Evolutionary conservation across 2,797 vertebrate genomes (phyloP).

Genomic region (Sarcophilus harrisii): DNA sequence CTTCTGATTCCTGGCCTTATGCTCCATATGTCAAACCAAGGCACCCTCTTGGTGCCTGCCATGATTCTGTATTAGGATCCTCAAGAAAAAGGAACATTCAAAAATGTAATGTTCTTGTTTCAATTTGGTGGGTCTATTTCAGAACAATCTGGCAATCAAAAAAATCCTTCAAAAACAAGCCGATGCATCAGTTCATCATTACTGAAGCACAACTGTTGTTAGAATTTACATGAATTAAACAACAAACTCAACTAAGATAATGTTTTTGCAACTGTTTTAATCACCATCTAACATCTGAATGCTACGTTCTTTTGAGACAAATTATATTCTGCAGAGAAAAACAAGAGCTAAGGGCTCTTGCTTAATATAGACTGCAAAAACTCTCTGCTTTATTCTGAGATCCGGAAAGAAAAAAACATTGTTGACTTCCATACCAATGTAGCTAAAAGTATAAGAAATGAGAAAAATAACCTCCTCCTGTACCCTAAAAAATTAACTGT

Average conservation of each 20-base stretch:
- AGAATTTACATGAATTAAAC: neutral
- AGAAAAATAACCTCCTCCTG: neutral
- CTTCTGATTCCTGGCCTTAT: slow-evolving; percentile 4
- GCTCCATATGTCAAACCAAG: slow-evolving; percentile 20
- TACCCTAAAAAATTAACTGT: neutral
- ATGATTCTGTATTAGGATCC: neutral
- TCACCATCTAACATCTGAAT: slow-evolving; percentile 12
- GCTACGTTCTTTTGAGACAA: slow-evolving; percentile 33
- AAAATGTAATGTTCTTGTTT: slow-evolving; percentile 17
- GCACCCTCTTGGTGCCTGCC: neutral
- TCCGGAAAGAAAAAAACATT: slow-evolving; percentile 11
- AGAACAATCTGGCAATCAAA: slow-evolving; percentile 14
- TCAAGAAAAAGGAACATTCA: neutral
- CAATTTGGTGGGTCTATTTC: neutral
- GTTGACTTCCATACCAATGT: slow-evolving; percentile 21
- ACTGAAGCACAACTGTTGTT: slow-evolving; percentile 36
- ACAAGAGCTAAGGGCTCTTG: slow-evolving; percentile 30
- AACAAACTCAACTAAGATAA: slow-evolving; percentile 39
- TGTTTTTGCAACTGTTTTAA: slow-evolving; percentile 39
- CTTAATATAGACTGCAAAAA: slow-evolving; percentile 35
- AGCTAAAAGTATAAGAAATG: slow-evolving; percentile 45
- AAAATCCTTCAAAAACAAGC: slow-evolving; percentile 40
- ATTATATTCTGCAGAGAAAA: slow-evolving; percentile 33
- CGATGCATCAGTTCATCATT: slow-evolving; percentile 31
- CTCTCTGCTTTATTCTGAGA: slow-evolving; percentile 44